Conservation (phyloP, 2,113 vertebrate genomes). For the Triplophysa tibetana region DNA sequence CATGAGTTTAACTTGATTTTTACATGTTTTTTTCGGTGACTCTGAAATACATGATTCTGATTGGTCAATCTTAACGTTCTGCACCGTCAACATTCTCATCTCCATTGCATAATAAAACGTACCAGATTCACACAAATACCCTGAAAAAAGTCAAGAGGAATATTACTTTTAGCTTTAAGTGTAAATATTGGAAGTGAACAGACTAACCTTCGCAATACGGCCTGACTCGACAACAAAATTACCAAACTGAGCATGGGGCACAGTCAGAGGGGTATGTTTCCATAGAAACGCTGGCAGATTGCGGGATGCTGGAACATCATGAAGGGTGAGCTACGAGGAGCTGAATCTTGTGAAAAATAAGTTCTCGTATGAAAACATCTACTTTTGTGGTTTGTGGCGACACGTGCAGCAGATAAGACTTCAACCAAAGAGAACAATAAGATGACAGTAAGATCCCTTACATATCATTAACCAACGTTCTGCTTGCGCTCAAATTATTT, state of each 20-base stretch:
- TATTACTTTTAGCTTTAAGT: conserved; percentile 13
- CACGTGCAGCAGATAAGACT: neutral
- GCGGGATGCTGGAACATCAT: conserved; percentile 58
- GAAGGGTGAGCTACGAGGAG: conserved; percentile 32
- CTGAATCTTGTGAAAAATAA: conserved; percentile 42
- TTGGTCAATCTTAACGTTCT: too few relatives aligned
- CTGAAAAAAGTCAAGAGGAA: conserved; percentile 49
- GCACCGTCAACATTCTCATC: neutral
- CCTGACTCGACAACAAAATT: conserved; percentile 43
- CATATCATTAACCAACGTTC: too few relatives aligned
- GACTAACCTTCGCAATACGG: conserved; percentile 30
- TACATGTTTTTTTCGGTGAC: too few relatives aligned
- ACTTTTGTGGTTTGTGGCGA: neutral
- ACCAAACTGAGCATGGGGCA: conserved; percentile 25
- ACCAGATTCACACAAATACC: neutral
- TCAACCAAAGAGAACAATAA: neutral
- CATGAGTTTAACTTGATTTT: too few relatives aligned
- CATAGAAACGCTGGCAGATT: conserved; percentile 61
- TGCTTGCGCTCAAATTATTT: too few relatives aligned
- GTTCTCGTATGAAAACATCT: neutral
- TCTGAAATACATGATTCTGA: too few relatives aligned
- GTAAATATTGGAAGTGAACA: conserved; percentile 44
- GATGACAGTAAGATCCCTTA: too few relatives aligned
- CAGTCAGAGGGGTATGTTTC: conserved; percentile 53
- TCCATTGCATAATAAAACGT: neutral